Evolutionary conservation across 2,797 vertebrate genomes (phyloP).

Genomic region (Sebastes wilsoni): DNA sequence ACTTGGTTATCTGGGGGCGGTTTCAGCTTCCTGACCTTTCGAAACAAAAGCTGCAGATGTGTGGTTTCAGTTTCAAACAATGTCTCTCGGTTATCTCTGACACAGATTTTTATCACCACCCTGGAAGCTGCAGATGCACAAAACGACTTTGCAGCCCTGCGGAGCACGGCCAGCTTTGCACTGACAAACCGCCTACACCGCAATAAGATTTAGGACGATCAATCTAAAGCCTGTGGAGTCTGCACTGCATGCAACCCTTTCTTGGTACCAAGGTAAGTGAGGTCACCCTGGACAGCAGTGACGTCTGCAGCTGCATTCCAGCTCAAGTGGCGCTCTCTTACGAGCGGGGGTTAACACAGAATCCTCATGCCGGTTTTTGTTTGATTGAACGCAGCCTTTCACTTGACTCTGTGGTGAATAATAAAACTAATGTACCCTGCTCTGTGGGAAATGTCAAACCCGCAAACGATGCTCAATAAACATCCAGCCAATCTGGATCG

Average conservation of each 20-base stretch:
- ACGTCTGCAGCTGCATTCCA: conserved; percentile 46
- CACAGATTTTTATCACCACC: conserved; percentile 43
- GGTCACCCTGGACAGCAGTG: conserved; percentile 33
- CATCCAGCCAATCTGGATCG: conserved; percentile 45
- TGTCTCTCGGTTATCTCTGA: conserved; percentile 9
- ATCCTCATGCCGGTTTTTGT: conserved; percentile 43
- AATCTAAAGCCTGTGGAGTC: not conserved
- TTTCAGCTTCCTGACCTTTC: conserved; percentile 56
- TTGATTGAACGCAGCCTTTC: conserved; percentile 68
- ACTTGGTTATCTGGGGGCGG: conserved; percentile 32
- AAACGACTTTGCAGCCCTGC: not conserved
- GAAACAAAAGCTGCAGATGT: conserved; percentile 10
- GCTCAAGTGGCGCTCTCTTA: conserved; percentile 29
- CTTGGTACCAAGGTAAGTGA: not conserved
- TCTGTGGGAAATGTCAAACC: conserved; percentile 62
- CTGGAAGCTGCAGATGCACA: not conserved
- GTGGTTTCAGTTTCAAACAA: conserved; percentile 40
- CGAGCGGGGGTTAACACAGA: not conserved
- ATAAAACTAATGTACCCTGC: conserved; percentile 54
- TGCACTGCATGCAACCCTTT: not conserved
- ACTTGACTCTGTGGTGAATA: conserved; percentile 54
- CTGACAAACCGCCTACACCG: not conserved
- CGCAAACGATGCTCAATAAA: conserved; percentile 57
- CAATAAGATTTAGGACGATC: not conserved
- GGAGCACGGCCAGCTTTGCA: not conserved